Base-by-base conservation (phyloP, 2,888 invertebrate species). In the Ectemnius cavifrons region DNA sequence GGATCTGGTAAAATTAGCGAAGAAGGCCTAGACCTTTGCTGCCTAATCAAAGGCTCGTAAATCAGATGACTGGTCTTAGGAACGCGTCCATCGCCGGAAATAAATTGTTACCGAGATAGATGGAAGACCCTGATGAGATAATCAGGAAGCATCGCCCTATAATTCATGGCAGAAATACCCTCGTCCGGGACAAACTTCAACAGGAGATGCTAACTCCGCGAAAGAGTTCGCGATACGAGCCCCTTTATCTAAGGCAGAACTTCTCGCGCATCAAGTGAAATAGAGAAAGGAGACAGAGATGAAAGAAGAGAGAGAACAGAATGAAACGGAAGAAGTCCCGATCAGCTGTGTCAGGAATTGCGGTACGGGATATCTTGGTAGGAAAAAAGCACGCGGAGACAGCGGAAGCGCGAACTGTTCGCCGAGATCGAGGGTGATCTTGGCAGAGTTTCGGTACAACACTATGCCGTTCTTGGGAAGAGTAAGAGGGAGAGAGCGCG, bases 311-410 rank as follows among this genome's bases (percentile, higher is more conserved):
- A 4, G 13, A n/a, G 20, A 23, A 47, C 0, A 46, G 16, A 47
- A 14, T 3, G 20, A 18, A 16, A 20, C 5, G 8, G 28, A 49
- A 3, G n/a, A 23, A 52, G 46, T 20, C 52, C 20, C 23, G 52
- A 67, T 62, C 49, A 66, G 75, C 75, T 75, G 75, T 67, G 75
- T 77, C 77, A 75, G 77, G 75, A 68, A 47, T 75, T 60, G 52
- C 52, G 5, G 56, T 47, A 49, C 46, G 67, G 59, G 63, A 64
- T 37, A 37, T 61, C 49, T 65, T 66, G 67, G 37, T 6, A 37
- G 37, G 65, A 20, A 20, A 37, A 63, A 71, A 66, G 60, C 20
- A 20, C 52, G 65, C 47, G 47, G 47, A 56, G 63, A 52, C 73
- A 73, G 72, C 73, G 75, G 73, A 80, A 78, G 58, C 78, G 49